Base-by-base conservation (phyloP, 2,797 vertebrate genomes). In the Micrastur ruficollis region DNA sequence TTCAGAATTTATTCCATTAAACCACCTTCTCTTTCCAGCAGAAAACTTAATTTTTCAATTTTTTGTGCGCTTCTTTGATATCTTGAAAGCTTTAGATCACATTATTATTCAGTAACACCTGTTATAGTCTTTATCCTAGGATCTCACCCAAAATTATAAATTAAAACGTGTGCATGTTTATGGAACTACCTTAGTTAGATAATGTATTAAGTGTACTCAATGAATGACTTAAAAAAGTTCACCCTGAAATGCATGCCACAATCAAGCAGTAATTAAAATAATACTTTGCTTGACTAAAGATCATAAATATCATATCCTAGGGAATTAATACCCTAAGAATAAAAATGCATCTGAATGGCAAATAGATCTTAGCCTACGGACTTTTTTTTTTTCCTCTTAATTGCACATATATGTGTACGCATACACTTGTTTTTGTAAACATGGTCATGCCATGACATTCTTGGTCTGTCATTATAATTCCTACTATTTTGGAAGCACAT, bases 191-290 rank as follows among this genome's bases (percentile, higher is more conserved):
- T 63, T 22, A 89, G 36, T 65, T 38, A 84, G 53, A 38, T 65
- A 47, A 72, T 40, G 6, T n/a, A 88, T 52, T 80, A 89, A 68
- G 52, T 50, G 36, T 38, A 84, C 19, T 81, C 16, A 47, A 86
- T 3, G 8, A 81, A 47, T 65, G 17, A 75, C 67, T 89, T 68
- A 58, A 40, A 58, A 40, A 93, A 95, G 55, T 72, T 89, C 78
- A 93, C 78, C 66, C 78, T 82, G 55, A 73, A 91, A 62, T 91
- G 34, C 58, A 85, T 12, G 31, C 89, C 81, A 95, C 47, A 95
- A 93, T 87, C 11, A 91, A 93, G 56, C 44, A 92, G 55, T 46
- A 96, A 95, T 92, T 94, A 82, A 92, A 95, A 75, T 67, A 83
- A 47, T 56, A 81, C 4, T 73, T 79, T 15, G 7, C 67, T 84